Base-by-base conservation (phyloP, 1,140 invertebrate species). In the Tyrophagus putrescentiae region DNA sequence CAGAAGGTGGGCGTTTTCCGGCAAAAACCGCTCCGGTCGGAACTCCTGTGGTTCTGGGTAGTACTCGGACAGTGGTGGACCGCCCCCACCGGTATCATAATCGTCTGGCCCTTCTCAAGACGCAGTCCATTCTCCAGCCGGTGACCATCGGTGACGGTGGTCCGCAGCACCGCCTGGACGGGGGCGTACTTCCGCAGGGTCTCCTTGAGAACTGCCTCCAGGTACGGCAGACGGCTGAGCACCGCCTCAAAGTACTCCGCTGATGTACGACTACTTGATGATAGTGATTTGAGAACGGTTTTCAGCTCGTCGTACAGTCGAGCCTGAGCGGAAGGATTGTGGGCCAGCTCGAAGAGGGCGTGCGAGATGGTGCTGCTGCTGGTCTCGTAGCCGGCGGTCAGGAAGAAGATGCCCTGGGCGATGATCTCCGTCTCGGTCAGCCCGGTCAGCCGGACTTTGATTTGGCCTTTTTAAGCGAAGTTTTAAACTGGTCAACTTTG, bases 341-440 rank as follows among this genome's bases (percentile, higher is more conserved):
- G 21, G 9, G 45, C 45, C 21, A 48, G 7, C 21, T 48, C 45
- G 31, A 25, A 48, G 9, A 48, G 13, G 7, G 7, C 7, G 31
- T 25, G 31, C 23, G 21, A 25, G 7, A 48, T 7, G 13, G 45
- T 48, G 7, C 21, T 48, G 13, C 21, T 25, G 6, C 21, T 48
- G 7, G 45, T 48, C 31, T 48, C 45, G 21, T 48, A 48, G 7
- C 45, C 81, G 59, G 78, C 83, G 1, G 76, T 70, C 62, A 83
- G 81, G 65, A 85, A 84, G 6, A 81, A 34, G 1, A 79, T 70
- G 1, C 77, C 76, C 64, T 84, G 80, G 0, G 79, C 76, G 1
- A 80, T 71, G 7, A 87, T 9, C 25, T 58, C 56, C 27, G 39
- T 75, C 28, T 80, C 79, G 1, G 72, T 73, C 5, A 29, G n/a